Conservation (phyloP, 2,888 invertebrate genomes). For the Copidosoma aretas region DNA sequence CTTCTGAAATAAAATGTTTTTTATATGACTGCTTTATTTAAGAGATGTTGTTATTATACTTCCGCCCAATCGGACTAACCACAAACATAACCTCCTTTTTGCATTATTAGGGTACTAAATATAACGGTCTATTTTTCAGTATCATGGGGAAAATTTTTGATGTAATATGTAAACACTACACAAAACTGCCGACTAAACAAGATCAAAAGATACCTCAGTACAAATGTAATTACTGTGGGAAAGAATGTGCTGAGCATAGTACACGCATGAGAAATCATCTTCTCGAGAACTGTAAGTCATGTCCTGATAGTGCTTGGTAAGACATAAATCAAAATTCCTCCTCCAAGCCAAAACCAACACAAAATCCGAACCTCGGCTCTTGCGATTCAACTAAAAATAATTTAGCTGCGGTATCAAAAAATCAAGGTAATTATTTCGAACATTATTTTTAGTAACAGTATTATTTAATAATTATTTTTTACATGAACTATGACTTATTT, state of each 20-base stretch:
- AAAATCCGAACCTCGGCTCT: background rate
- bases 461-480: background rate
- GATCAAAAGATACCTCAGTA: background rate
- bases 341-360: background rate
- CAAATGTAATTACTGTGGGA: slow-evolving; percentile 11
- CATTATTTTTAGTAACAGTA: background rate
- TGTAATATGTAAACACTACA: background rate
- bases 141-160: no score
- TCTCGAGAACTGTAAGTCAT: background rate
- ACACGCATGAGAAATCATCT: slow-evolving; percentile 14
- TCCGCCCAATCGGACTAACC: no score
- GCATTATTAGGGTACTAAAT: no score
- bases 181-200: background rate
- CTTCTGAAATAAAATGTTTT: no score
- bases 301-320: background rate
- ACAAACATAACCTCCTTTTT: no score
- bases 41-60: no score
- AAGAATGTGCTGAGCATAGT: slow-evolving; percentile 9
- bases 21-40: no score
- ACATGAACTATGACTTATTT: slow-evolving; percentile 3
- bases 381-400: background rate
- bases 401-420: background rate
- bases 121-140: no score
- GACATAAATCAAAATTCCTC: background rate
- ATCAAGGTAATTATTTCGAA: background rate